Evolutionary conservation across 2,113 vertebrate genomes (phyloP), one percentile per base, ranked within the genome.

Genomic region (Heptranchias perlo): DNA sequence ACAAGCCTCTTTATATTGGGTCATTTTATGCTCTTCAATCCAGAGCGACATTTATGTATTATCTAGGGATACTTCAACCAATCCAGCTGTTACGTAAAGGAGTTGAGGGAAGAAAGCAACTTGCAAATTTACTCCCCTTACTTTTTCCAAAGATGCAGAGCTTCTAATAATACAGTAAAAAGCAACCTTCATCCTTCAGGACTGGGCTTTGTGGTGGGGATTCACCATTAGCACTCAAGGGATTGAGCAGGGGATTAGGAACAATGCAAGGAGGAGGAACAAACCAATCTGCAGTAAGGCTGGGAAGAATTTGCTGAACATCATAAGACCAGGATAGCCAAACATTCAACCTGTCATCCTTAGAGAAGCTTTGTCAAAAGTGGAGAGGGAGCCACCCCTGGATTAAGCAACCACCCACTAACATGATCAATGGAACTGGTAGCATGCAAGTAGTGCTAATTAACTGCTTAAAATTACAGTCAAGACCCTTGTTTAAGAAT

Each of bases 261-360:
- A 47, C 23, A 65, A 67, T 94, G 93, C 39, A 64, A 47, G 62
- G 13, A 35, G 31, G 62, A 67, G 39, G 39, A 67, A 67, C 39
- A 64, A 94, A 94, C 25, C 39, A 94, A 94, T 49, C 6, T 25
- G 47, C 64, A 94, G 62, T 67, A 67, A 94, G 64, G 93, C 62
- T 94, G 93, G 93, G 93, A 94, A 94, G 64, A 54, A 94, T 67
- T 94, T 94, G 39, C 62, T 47, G 39, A 67, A 94, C 11, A 47
- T 67, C 93, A 94, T 25, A 67, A 31, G 18, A 47, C 14, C 21
- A 28, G 25, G 21, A 47, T 14, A 14, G 44, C 8, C 39, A 61
- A 92, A 92, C 54, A 92, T 35, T 92, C 14, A 58, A 92, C 54
- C 54, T 61, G 54, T 21, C 64, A 94, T 94, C 16, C 10, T 49